Evolutionary conservation across 2,888 invertebrate species (phyloP), one percentile per base, ranked within the genome.

Genomic region (Agapostemon virescens): DNA sequence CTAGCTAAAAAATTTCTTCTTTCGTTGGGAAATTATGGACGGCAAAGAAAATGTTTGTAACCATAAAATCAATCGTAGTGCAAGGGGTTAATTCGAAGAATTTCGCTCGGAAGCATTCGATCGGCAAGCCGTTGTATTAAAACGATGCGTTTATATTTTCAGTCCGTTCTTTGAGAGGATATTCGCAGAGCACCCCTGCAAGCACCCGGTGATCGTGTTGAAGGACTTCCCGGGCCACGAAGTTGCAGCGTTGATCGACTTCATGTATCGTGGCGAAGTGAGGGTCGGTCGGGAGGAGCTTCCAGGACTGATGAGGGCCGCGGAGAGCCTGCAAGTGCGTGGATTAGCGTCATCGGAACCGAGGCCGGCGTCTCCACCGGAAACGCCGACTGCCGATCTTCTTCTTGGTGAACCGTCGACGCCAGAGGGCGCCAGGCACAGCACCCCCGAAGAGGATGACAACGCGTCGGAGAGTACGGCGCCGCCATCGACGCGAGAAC

Each of bases 201-300:
- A 98, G 93, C 98, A 98, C 92, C 98, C 98, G 61, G 97, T 98
- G 87, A 97, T 98, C 91, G 97, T 98, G 87, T 93, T 98, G 82
- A 98, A 98, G 93, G 98, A 98, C 94, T 97, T 97, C 92, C 95
- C 95, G 89, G 97, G 96, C 86, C 97, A 97, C 95, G 97, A 98
- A 90, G 96, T 98, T 83, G 97, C 97, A 90, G 97, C 97, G 49
- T 96, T 98, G 81, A 96, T 98, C 82, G 97, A 97, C 93, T 98
- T 98, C 91, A 98, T 98, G 97, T 98, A 98, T 93, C 96, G 97
- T 87, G 98, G 98, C 55, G 97, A 98, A 93, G 97, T 98, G 88
- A 97, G 97, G 86, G 97, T 98, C 71, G 96, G 96, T 11, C 97
- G 97, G 89, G 97, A 97, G 90, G 96, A 97, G 84, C 94, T 98